Percentiles rank a stretch among this genome's conserved stretches.
Evolutionary conservation across 2,888 invertebrate species (phyloP).

Genomic region (Podotricha telesiphe): DNA sequence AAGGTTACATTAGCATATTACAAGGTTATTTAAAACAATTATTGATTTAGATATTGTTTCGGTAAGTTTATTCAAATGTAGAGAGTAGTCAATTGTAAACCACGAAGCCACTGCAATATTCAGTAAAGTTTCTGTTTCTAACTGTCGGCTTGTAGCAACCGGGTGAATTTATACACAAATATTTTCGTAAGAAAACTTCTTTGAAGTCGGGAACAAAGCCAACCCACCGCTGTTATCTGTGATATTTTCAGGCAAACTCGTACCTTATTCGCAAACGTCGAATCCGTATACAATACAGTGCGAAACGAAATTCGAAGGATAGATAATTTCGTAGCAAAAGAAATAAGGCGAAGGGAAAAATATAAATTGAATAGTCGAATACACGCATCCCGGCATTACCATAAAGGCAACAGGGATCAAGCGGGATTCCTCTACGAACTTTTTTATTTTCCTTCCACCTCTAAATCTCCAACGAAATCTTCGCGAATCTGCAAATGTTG

Average conservation of each 20-base stretch:
- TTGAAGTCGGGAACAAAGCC: constrained; percentile 82
- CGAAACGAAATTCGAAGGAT: constrained; percentile 83
- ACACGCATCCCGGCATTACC: constrained; percentile 83
- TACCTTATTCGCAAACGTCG: constrained; percentile 82
- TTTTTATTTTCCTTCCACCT: constrained; percentile 84
- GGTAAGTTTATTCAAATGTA: background rate
- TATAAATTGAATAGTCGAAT: constrained; percentile 84
- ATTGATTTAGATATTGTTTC: constrained; percentile 10
- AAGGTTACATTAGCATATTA: constrained; percentile 15
- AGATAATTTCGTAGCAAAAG: constrained; percentile 81
- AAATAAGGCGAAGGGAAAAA: constrained; percentile 81
- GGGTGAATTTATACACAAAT: constrained; percentile 74
- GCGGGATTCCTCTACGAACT: constrained; percentile 82
- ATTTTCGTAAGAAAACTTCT: constrained; percentile 77
- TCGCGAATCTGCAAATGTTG: constrained; percentile 84
- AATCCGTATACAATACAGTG: constrained; percentile 82
- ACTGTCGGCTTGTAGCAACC: constrained; percentile 51
- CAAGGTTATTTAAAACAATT: constrained; percentile 7
- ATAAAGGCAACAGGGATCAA: constrained; percentile 83
- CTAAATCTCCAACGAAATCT: constrained; percentile 83
- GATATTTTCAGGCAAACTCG: constrained; percentile 78
- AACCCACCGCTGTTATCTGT: constrained; percentile 80
- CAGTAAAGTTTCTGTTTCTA: constrained; percentile 55
- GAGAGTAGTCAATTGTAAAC: constrained; percentile 41
- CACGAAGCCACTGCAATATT: constrained; percentile 53